Evolutionary conservation across 2,797 vertebrate species (phyloP), one percentile per base, ranked within the genome.

Genomic region (Denticeps clupeoides): DNA sequence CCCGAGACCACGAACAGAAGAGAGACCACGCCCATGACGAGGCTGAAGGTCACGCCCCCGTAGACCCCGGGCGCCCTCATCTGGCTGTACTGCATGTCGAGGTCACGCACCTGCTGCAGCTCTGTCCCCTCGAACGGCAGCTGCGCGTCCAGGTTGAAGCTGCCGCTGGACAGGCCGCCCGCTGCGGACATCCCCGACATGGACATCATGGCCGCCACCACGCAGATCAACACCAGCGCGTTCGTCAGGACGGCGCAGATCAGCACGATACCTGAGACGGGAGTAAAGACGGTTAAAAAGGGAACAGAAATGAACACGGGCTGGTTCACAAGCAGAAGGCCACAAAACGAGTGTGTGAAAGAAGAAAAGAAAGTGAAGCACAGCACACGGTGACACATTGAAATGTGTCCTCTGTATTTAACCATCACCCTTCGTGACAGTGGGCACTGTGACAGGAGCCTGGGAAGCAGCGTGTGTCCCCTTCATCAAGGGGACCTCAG

Each of bases 51-150:
- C 2, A 91, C 65, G 1, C 88, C 87, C 0, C 86, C 86, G 0
- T 93, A 94, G 16, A 89, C 59, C 0, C 82, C 79, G 0, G 91
- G 91, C 2, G 88, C 84, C 70, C 90, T 83, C 85, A 91, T 77
- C 73, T 91, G 89, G 49, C 77, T 86, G 68, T 80, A 89, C 67
- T 89, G 79, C 83, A 84, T 82, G 72, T 93, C 91, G 48, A 89
- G 76, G 0, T 91, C 75, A 7, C 86, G 75, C 2, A 78, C 81
- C 70, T 87, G 50, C 74, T 55, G 77, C 45, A 93, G 76, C 71
- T 91, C 87, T 0, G 77, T 80, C 53, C 90, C 91, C 72, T 91
- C 72, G 15, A 93, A 83, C 44, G 87, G 86, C 33, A 78, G 78
- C 31, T 85, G 77, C 19, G 67, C 59, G 58, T 85, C 77, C 54